Base-by-base conservation (phyloP, 2,888 invertebrate genomes). In the Atrina japonica region DNA sequence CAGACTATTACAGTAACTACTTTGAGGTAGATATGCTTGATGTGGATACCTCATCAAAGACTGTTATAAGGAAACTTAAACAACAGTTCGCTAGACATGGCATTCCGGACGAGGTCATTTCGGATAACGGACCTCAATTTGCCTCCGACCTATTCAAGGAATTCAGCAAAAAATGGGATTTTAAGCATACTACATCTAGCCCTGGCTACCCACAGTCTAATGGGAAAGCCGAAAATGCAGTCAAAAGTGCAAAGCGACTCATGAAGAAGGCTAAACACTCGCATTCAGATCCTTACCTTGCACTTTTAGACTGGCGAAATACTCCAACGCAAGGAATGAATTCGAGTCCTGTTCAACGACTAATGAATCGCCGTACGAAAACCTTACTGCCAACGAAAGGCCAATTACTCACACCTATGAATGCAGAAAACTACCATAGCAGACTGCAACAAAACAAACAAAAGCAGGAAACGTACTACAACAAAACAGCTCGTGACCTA, bases 91-190 rank as follows among this genome's bases (percentile, higher is more conserved):
- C 77, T 11, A 49, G 71, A 29, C 59, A 72, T 43, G 77, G 77
- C 11, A 73, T 75, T 41, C 70, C 70, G 0, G 70, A 75, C 21
- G 59, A 30, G 11, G 29, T 72, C 2, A 21, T 73, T 27, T 52
- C 56, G 2, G 75, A 76, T 55, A 76, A 77, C 29, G 73, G 69
- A 21, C 73, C 71, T 0, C 79, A 73, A 45, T 79, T 66, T 41
- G 23, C 56, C 5, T 60, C 66, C 1, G 49, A 23, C 0, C 59
- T 63, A 43, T 76, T 78, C 18, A 53, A n/a, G 18, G 25, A 72
- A 7, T 74, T 78, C 52, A 66, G 67, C 18, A 60, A 65, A 49
- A 16, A 47, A 35, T 76, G 71, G 68, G 56, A 67, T 18, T 76
- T 78, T 52, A 45, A 58, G 21, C 71, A 71, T 40, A 18, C 35